These are phyloP conservation scores for Penaeus chinensis DNA, from an alignment of 1,140 invertebrate species.

Conservation along the genomic window DNA sequence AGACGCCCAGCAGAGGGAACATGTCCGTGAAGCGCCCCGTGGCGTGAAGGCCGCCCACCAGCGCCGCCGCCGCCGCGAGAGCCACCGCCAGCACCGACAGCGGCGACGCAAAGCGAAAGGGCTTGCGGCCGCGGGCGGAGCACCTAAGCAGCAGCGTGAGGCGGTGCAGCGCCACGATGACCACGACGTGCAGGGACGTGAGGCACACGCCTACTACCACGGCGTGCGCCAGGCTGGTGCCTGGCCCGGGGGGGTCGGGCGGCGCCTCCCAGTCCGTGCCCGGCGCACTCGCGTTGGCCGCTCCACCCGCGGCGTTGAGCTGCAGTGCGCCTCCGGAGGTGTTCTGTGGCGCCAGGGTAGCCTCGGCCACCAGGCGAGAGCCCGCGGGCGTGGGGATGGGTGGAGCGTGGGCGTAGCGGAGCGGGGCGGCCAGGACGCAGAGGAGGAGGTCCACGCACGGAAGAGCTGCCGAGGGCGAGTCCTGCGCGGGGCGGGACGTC, in stretches of 20 bases:
- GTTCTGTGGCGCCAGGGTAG: no score
- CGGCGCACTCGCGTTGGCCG: no score
- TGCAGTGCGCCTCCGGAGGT: no score
- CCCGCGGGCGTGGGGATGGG: not conserved
- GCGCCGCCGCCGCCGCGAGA: not conserved
- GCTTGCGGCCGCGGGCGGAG: not conserved
- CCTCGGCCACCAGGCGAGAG: no score
- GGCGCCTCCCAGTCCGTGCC: no score
- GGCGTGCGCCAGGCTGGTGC: not conserved
- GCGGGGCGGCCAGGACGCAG: constrained; percentile 28
- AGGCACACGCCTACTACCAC: constrained; percentile 21
- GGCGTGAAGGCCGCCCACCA: constrained; percentile 24
- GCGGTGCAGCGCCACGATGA: constrained; percentile 21
- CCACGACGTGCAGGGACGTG: constrained; percentile 31
- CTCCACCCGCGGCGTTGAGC: no score
- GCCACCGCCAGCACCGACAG: constrained; percentile 6
- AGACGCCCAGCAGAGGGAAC: not conserved
- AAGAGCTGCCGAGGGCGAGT: constrained; percentile 10
- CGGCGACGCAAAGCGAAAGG: not conserved
- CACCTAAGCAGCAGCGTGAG: constrained; percentile 7
- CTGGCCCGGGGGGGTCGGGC: no score
- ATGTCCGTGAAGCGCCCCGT: constrained; percentile 3
- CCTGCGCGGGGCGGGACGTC: not conserved
- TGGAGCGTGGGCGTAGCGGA: constrained; percentile 1
- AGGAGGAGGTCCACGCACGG: constrained; percentile 24